Conservation (phyloP, 2,888 invertebrate genomes). For the Chaitophorus viminalis region DNA sequence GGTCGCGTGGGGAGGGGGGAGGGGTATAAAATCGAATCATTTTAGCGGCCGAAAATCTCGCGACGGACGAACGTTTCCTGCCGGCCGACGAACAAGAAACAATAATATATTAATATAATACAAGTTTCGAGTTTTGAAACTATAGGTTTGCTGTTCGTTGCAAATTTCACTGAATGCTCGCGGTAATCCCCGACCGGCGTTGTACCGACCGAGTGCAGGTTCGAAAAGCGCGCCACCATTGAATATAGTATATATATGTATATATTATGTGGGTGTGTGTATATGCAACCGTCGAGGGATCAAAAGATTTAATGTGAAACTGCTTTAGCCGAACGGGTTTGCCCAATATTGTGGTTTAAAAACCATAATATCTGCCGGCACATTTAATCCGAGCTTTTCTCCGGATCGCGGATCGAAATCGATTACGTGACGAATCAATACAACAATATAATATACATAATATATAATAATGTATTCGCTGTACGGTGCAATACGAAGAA, state of each 20-base stretch:
- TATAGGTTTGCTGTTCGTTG: neutral
- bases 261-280: too few relatives aligned
- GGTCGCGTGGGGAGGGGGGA: too few relatives aligned
- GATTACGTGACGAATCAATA: neutral
- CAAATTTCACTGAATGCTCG: slow-evolving; percentile 4
- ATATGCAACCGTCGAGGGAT: slow-evolving; percentile 4
- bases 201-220: neutral
- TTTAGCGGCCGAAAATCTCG: too few relatives aligned
- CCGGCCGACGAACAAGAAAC: neutral
- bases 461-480: too few relatives aligned
- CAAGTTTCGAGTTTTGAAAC: neutral
- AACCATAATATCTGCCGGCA: neutral
- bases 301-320: slow-evolving; percentile 51
- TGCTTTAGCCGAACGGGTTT: slow-evolving; percentile 30
- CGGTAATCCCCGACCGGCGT: neutral
- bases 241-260: too few relatives aligned
- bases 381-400: slow-evolving; percentile 39
- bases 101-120: neutral
- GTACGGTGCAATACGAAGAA: neutral
- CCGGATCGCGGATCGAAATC: neutral
- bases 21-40: too few relatives aligned
- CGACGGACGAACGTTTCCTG: neutral
- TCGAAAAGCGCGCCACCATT: neutral
- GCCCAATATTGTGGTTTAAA: slow-evolving; percentile 22
- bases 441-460: too few relatives aligned